Base-by-base conservation (phyloP, 2,888 invertebrate species). In the Tenodera sinensis region DNA sequence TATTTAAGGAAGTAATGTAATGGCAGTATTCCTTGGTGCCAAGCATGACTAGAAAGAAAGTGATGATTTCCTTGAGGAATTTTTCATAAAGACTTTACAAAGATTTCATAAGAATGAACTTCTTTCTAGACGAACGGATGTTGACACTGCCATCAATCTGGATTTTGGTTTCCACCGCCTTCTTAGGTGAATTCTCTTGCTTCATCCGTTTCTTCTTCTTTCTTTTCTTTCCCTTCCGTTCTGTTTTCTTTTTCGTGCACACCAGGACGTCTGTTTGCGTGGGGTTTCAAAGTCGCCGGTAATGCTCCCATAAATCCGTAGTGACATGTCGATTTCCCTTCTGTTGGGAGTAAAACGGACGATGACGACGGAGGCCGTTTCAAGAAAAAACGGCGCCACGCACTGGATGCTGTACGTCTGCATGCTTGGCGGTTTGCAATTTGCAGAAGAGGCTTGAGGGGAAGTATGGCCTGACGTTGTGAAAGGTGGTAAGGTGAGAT, bases 241-340 rank as follows among this genome's bases (percentile, higher is more conserved):
- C 54, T 20, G 25, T 71, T 71, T 71, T 71, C 54, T 71, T 71
- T 71, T 71, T 71, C 54, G 1, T 71, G 54, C 54, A 71, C 54
- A 25, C 54, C 54, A 71, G 54, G 54, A 71, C 54, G 47, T 85
- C 85, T 54, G 85, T 54, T 85, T 85, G 85, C 71, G 54, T 47
- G 54, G 85, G 54, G 85, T 85, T 28, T 85, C 85, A 85, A 85
- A 85, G 85, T 85, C 85, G 82, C 89, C 88, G 88, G 89, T 90
- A 90, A 90, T 87, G 89, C 87, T 47, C 25, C 87, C 90, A 90
- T 90, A 90, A 90, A 90, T 90, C 87, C 87, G 82, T 54, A 84
- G 54, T 83, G 90, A 89, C 90, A 89, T 83, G 89, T 87, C 87
- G 89, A 87, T 90, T 88, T 87, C 89, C 89, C 88, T 81, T 85